Evolutionary conservation across 2,888 invertebrate species (phyloP).

Genomic region (Toxonevra muliebris): DNA sequence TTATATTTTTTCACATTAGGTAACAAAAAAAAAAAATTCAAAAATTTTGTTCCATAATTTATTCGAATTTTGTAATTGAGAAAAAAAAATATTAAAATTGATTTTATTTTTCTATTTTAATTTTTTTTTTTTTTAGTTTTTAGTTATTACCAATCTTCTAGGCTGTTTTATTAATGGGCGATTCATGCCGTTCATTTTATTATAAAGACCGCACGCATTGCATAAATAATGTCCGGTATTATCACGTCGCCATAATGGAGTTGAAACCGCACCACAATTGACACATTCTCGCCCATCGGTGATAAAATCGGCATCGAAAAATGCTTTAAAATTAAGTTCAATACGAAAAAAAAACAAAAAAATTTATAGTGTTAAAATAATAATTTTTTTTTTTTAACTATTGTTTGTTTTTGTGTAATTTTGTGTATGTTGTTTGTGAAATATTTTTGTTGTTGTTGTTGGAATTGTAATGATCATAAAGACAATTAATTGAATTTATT

Average conservation of each 20-base stretch:
- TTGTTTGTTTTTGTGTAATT: conserved; percentile 31
- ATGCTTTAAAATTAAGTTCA: conserved; percentile 58
- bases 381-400: conserved; percentile 31
- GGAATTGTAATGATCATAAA: conserved; percentile 27
- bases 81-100: conserved; percentile 20
- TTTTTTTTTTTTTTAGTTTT: conserved; percentile 37
- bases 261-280: conserved; percentile 97
- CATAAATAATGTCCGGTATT: conserved; percentile 99
- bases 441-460: conserved; percentile 24
- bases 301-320: conserved; percentile 66
- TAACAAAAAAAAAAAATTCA: conserved; percentile 33
- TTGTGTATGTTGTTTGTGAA: conserved; percentile 33
- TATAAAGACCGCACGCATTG: conserved; percentile 99
- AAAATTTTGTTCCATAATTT: conserved; percentile 38
- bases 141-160: conserved; percentile 80
- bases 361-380: conserved; percentile 29
- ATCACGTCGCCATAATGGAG: conserved; percentile 98
- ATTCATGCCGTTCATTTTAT: conserved; percentile 96
- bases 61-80: neutral
- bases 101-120: conserved; percentile 27
- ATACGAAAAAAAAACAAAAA: conserved; percentile 27
- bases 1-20: too few relatives aligned
- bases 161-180: conserved; percentile 91
- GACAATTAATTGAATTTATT: conserved; percentile 65
- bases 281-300: conserved; percentile 96